Evolutionary conservation across 2,797 vertebrate species (phyloP), one percentile per base, ranked within the genome.

Genomic region (Tinamus major): DNA sequence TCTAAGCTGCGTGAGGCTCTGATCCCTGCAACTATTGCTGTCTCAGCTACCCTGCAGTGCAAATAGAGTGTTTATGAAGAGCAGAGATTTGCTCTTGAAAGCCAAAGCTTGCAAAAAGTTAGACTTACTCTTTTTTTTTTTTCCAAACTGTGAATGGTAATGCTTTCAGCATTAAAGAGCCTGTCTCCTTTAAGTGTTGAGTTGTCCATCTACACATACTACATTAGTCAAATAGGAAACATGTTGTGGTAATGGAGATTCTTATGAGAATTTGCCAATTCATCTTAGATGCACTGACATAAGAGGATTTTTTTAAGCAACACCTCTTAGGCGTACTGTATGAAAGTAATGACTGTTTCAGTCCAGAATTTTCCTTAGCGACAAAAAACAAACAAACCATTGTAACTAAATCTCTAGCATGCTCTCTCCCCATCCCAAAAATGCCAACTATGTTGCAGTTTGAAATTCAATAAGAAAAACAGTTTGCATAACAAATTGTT

Each of bases 31-130:
- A 75, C 79, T 89, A 10, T 9, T 70, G 87, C 92, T 77, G 80
- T 84, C 92, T 94, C 94, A 85, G 92, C 79, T 81, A 42, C 78
- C 92, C 89, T 55, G 92, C 79, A 58, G 89, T 16, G 93, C 93
- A 83, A 92, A 84, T 31, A 72, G 69, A 87, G 82, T 61, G 63
- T 65, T 96, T 91, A 27, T 65, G 79, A 85, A 79, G 76, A 39
- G 79, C 63, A 27, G 35, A 61, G 41, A 41, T 48, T 53, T 42
- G 87, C 33, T 87, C 61, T 84, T 55, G 78, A 78, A 93, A 94
- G 71, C 67, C 69, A 85, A 78, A 80, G n/a, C 87, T 74, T 51
- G 82, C 77, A 81, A 65, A 69, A 84, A 93, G 31, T 56, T 77
- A 49, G 64, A 26, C 64, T 92, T 75, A 19, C 55, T 78, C 29